Evolutionary conservation across 2,797 vertebrate species (phyloP).

Genomic region (Rhynchotus rufescens): DNA sequence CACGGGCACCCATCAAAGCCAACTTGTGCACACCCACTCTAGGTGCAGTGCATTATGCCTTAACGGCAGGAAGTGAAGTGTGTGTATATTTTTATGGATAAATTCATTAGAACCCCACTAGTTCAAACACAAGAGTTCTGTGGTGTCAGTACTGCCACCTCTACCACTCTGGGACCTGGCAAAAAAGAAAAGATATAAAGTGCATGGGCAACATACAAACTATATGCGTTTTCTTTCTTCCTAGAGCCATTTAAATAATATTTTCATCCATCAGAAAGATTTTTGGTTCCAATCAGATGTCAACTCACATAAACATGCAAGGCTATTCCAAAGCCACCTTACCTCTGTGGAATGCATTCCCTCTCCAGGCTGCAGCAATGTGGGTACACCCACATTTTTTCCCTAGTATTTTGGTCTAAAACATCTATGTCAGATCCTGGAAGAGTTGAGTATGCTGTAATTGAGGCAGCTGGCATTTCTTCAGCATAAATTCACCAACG

Average conservation of each 20-base stretch:
- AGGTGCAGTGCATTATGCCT: slow-evolving; percentile 11
- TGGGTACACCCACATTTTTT: slow-evolving; percentile 42
- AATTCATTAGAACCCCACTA: slow-evolving; percentile 50
- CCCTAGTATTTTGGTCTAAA: slow-evolving; percentile 38
- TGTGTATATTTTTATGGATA: slow-evolving; percentile 38
- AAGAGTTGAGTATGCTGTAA: slow-evolving; percentile 43
- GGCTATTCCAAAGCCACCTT: slow-evolving; percentile 51
- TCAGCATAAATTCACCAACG: slow-evolving; percentile 35
- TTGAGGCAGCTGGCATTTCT: slow-evolving; percentile 49
- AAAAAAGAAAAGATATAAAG: neutral
- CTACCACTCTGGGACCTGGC: neutral
- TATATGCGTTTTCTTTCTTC: neutral
- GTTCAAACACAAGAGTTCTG: slow-evolving; percentile 29
- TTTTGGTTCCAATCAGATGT: slow-evolving; percentile 24
- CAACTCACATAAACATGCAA: slow-evolving; percentile 13
- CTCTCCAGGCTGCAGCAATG: slow-evolving; percentile 42
- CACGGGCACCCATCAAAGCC: slow-evolving; percentile 55
- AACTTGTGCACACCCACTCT: slow-evolving; percentile 45
- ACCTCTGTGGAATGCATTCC: slow-evolving; percentile 47
- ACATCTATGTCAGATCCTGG: slow-evolving; percentile 51
- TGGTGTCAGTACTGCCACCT: neutral
- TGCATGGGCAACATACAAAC: neutral
- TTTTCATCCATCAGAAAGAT: neutral
- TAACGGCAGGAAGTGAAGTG: slow-evolving; percentile 28
- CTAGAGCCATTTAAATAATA: neutral